Percentiles rank a stretch among this genome's conserved stretches.
phyloP scores from a whole-genome alignment of 2,113 vertebrate species.

The Thamnophis sirtalis region DNA sequence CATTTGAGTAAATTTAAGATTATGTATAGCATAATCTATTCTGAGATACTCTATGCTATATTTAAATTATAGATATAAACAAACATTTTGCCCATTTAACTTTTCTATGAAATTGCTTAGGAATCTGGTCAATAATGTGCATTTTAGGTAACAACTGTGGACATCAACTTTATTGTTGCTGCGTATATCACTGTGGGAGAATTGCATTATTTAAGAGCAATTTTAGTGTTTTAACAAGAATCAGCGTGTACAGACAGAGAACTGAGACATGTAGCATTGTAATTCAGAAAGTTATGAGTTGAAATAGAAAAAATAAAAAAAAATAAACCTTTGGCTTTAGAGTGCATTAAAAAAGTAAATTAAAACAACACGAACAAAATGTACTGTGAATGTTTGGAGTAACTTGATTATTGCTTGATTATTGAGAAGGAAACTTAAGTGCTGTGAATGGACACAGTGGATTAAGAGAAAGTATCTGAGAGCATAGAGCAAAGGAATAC shows the following conservation, averaged over 20 bases:
- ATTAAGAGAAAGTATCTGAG: not conserved
- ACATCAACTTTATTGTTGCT: not conserved
- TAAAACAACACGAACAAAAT: not conserved
- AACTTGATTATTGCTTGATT: not conserved
- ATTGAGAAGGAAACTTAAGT: not conserved
- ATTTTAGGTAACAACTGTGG: not conserved
- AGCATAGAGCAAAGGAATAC: not conserved
- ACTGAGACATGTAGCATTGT: not conserved
- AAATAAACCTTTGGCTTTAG: not conserved
- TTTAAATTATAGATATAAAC: not conserved
- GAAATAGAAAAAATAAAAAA: too few species aligned
- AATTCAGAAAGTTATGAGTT: not conserved
- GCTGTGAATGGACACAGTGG: not conserved
- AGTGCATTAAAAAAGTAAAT: not conserved
- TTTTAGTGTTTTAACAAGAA: constrained; percentile 5
- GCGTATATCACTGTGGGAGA: not conserved
- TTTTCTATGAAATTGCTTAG: not conserved
- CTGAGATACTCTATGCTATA: not conserved
- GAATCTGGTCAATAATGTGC: not conserved
- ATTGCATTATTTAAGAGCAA: constrained; percentile 14
- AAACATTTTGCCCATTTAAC: not conserved
- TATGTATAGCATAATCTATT: not conserved
- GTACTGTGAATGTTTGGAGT: not conserved
- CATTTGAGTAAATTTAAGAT: constrained; percentile 10
- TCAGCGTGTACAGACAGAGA: not conserved